Evolutionary conservation across 2,797 vertebrate genomes (phyloP), one percentile per base, ranked within the genome.

Genomic region (Anas bernieri): DNA sequence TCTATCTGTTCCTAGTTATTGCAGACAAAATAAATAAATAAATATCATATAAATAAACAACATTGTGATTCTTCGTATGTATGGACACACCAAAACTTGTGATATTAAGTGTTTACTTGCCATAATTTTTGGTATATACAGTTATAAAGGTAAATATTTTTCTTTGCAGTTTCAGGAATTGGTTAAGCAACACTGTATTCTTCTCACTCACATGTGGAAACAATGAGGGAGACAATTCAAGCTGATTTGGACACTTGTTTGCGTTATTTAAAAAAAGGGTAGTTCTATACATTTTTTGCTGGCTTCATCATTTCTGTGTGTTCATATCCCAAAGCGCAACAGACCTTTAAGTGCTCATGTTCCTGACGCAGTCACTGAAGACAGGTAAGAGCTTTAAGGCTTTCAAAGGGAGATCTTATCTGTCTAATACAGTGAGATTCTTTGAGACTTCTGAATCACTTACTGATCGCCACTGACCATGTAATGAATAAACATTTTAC

Each of bases 371-470:
- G 30, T 11, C 12, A 18, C 6, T 21, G 48, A 80, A 88, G 46
- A 76, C 21, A 46, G 20, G 8, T 33, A 80, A 41, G 26, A 83
- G 13, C 20, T 11, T 83, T 62, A 25, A 69, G 69, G 25, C 16
- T 90, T 90, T 88, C 64, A 80, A 63, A 10, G 1, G n/a, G 28
- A 90, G 35, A 86, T 81, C 8, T 5, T 59, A 26, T 68, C 30
- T 94, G 18, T 31, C 39, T 90, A 74, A 91, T 11, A 70, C 54
- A 92, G 25, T 35, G 45, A 74, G 21, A 76, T 21, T 64, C 6
- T 59, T 69, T 56, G n/a, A 91, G n/a, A 33, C 22, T 88, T 91
- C 64, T 68, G n/a, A 91, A 90, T 83, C 52, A 77, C 22, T 78
- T 68, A 59, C 61, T 77, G 73, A 81, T 68, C 39, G 28, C 23